phyloP scores from a whole-genome alignment of 2,113 vertebrate genomes.

The Epinephelus cyanopodus region DNA sequence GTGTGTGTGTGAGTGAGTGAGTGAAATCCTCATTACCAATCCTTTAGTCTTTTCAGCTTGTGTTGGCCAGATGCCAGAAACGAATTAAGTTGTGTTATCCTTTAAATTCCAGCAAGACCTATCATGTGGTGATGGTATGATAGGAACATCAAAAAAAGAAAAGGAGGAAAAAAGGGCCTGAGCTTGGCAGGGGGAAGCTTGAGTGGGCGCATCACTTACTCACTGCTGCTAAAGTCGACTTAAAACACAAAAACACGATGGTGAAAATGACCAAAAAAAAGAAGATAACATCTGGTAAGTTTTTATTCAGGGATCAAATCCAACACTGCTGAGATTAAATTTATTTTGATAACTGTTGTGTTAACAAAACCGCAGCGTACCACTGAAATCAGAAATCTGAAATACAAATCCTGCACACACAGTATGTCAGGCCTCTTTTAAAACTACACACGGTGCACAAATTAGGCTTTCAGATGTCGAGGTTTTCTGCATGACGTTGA shows the following conservation, averaged over 20 bases:
- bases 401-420: too few relatives aligned
- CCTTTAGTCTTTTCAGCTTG: not conserved
- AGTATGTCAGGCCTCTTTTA: not conserved
- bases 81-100: constrained; percentile 18
- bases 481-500: not conserved
- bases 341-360: not conserved
- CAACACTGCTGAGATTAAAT: too few relatives aligned
- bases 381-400: too few relatives aligned
- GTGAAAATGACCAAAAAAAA: too few relatives aligned
- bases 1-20: not conserved
- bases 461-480: not conserved
- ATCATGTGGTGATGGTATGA: constrained; percentile 10
- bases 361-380: not conserved
- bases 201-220: not conserved
- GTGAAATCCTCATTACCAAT: constrained; percentile 13
- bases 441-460: not conserved
- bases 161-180: too few relatives aligned
- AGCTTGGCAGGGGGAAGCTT: not conserved
- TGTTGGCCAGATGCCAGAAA: constrained; percentile 14
- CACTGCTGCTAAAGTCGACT: not conserved
- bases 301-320: too few relatives aligned
- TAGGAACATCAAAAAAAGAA: not conserved
- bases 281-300: too few relatives aligned
- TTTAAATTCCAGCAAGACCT: constrained; percentile 27
- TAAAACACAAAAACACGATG: too few relatives aligned